phyloP scores from a whole-genome alignment of 1,140 invertebrate species.

The Calephelis virginiensis region DNA sequence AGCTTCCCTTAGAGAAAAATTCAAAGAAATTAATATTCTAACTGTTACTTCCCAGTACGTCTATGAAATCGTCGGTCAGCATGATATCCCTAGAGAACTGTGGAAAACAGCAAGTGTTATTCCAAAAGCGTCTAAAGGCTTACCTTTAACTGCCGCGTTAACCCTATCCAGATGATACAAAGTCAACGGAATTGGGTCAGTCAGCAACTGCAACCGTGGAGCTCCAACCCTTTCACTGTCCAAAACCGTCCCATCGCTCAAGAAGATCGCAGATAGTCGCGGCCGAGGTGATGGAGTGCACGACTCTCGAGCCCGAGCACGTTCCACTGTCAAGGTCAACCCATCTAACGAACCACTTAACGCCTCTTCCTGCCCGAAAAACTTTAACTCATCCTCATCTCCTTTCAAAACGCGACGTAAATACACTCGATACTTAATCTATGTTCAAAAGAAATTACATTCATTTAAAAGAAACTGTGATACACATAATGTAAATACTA shows the following conservation, averaged over 20 bases:
- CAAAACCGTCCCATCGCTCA: constrained; percentile 73
- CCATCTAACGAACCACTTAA: constrained; percentile 79
- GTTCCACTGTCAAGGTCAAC: constrained; percentile 75
- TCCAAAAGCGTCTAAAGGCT: constrained; percentile 26
- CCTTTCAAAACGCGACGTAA: constrained; percentile 84
- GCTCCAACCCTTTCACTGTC: constrained; percentile 55
- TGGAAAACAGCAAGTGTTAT: constrained; percentile 8
- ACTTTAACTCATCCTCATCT: constrained; percentile 64
- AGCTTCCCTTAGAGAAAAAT: too few species aligned
- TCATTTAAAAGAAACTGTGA: too few species aligned
- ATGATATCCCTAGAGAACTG: not conserved
- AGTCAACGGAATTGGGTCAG: constrained; percentile 85
- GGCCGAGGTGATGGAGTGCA: constrained; percentile 80
- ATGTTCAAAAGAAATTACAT: too few species aligned
- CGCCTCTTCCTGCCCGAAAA: constrained; percentile 74
- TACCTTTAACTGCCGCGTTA: constrained; percentile 86
- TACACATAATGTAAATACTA: too few species aligned
- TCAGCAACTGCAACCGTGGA: constrained; percentile 73
- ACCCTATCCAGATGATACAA: constrained; percentile 85
- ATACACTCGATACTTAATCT: constrained; percentile 78
- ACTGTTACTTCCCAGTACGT: too few species aligned
- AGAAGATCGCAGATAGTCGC: constrained; percentile 83
- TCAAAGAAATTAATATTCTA: too few species aligned
- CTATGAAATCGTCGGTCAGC: too few species aligned
- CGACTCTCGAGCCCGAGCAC: constrained; percentile 74